Percentiles rank a stretch among this genome's conserved stretches.
These are phyloP conservation scores for Fukomys damarensis DNA, from an alignment of 2,113 vertebrate species.

Conservation along the genomic window DNA sequence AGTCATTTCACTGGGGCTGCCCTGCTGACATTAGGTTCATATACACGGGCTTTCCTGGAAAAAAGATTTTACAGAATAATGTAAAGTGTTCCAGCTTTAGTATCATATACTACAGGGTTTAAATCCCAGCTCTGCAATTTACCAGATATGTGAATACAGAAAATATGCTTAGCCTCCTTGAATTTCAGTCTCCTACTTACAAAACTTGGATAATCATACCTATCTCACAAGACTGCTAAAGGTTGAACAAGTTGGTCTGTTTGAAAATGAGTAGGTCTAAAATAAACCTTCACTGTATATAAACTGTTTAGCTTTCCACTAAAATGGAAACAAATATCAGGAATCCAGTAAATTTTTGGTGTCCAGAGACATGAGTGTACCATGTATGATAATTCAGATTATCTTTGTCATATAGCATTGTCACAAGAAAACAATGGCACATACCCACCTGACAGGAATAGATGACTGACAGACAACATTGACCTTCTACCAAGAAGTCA, in stretches of 20 bases:
- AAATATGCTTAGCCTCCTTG: background rate
- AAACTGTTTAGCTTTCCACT: conserved; percentile 1
- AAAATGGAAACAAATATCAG: background rate
- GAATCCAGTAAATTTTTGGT: conserved; percentile 28
- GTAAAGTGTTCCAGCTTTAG: background rate
- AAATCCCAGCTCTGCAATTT: conserved; percentile 14
- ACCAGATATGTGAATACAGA: background rate
- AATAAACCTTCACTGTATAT: conserved; percentile 37
- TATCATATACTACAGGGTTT: background rate
- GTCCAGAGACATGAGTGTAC: background rate
- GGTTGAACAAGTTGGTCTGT: background rate
- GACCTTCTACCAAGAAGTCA: conserved; percentile 46
- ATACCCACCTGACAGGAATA: background rate
- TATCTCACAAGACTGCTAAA: background rate
- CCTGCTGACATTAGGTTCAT: background rate
- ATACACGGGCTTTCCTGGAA: background rate
- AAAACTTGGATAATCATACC: background rate
- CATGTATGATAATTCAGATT: background rate
- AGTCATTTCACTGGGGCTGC: background rate
- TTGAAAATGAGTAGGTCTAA: background rate
- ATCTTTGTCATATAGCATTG: conserved; percentile 12
- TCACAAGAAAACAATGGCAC: conserved; percentile 29
- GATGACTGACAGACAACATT: conserved; percentile 21
- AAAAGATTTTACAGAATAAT: conserved; percentile 26
- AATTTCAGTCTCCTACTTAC: background rate